Percentiles rank a stretch among this genome's conserved stretches.
phyloP scores from a whole-genome alignment of 53 echinoderm and acorn worm genomes.

The Antedon mediterranea region DNA sequence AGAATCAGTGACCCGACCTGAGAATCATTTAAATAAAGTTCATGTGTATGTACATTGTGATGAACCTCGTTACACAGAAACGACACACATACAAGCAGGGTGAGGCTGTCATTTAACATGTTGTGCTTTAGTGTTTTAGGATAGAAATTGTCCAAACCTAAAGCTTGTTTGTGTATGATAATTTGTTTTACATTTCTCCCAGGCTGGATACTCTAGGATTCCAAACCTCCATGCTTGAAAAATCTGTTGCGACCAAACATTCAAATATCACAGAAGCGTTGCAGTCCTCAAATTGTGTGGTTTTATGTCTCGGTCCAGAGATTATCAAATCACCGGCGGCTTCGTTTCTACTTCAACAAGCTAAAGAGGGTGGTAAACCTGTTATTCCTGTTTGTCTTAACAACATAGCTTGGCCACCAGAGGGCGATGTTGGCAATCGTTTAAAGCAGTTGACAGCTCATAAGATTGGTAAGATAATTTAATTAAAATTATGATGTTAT shows the following conservation, averaged over 20 bases:
- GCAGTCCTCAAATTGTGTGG: constrained; percentile 25
- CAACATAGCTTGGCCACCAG: constrained; percentile 64
- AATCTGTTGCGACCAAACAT: constrained; percentile 18
- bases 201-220: constrained; percentile 85
- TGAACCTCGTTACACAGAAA: constrained; percentile 64
- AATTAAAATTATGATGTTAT: no score
- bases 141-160: no score
- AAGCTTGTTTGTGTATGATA: no score
- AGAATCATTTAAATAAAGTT: constrained; percentile 61
- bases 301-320: constrained; percentile 86
- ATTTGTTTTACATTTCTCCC: background rate
- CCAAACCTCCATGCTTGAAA: constrained; percentile 32
- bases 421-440: constrained; percentile 48
- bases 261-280: constrained; percentile 16
- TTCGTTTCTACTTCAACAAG: constrained; percentile 30
- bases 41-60: constrained; percentile 80
- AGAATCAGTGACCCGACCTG: constrained; percentile 35
- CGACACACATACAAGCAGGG: constrained; percentile 76
- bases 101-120: constrained; percentile 13
- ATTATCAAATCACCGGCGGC: constrained; percentile 35
- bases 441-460: constrained; percentile 61
- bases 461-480: constrained; percentile 73
- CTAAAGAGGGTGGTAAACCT: constrained; percentile 41
- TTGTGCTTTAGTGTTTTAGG: no score
- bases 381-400: constrained; percentile 62